These are phyloP conservation scores for Syngnathoides biaculeatus DNA, from an alignment of 2,113 vertebrate genomes.

Conservation along the genomic window DNA sequence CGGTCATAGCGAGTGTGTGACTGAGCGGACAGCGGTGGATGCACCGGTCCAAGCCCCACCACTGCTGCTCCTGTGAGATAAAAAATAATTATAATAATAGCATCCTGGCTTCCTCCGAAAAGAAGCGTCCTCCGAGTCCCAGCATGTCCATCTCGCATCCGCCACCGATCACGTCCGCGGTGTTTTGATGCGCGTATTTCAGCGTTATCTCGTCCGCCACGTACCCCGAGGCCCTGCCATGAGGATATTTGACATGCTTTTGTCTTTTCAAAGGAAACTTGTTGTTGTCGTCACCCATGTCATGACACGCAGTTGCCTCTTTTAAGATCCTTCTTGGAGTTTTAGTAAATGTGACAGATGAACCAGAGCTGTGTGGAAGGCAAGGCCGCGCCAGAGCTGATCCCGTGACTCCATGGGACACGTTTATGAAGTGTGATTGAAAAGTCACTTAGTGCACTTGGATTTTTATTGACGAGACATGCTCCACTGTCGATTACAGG, in stretches of 20 bases:
- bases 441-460: too few relatives aligned
- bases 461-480: too few relatives aligned
- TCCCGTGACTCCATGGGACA: too few relatives aligned
- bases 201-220: conserved; percentile 41
- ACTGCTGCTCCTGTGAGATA: conserved; percentile 13
- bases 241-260: background rate
- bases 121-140: conserved; percentile 17
- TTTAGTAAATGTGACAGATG: too few relatives aligned
- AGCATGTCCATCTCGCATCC: conserved; percentile 19
- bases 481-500: too few relatives aligned
- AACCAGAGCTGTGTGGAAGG: too few relatives aligned
- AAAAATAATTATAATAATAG: too few relatives aligned
- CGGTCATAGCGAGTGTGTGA: background rate
- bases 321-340: background rate
- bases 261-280: background rate
- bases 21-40: background rate
- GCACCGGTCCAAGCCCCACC: too few relatives aligned
- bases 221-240: conserved; percentile 1
- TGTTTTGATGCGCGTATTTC: conserved; percentile 40
- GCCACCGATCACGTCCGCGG: conserved; percentile 37
- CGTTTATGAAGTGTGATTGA: too few relatives aligned
- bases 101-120: background rate
- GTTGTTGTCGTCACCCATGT: background rate
- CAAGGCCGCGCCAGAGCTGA: too few relatives aligned
- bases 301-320: background rate